Evolutionary conservation across 2,888 invertebrate species (phyloP).

Genomic region (Heliconius sara): DNA sequence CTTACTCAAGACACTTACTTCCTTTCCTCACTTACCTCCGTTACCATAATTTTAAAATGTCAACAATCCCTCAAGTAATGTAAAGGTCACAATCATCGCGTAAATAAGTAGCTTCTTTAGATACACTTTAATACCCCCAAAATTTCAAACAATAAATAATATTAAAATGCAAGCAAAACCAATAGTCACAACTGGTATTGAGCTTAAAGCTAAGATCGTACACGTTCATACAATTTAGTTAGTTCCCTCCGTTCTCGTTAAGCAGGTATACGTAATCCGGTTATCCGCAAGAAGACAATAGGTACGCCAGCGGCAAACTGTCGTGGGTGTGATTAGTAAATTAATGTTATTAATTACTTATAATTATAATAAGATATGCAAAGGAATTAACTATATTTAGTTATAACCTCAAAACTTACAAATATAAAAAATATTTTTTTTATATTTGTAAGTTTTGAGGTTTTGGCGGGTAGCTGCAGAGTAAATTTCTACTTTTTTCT

Average conservation of each 20-base stretch:
- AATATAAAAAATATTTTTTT: too few relatives aligned
- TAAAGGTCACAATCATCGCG: background rate
- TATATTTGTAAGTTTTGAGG: too few relatives aligned
- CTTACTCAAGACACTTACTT: too few relatives aligned
- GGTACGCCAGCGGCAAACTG: slow-evolving; percentile 34
- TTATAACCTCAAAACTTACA: too few relatives aligned
- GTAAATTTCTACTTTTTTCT: too few relatives aligned
- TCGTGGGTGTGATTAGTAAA: background rate
- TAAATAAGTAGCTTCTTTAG: too few relatives aligned
- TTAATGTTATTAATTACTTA: background rate
- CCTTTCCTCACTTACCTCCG: too few relatives aligned
- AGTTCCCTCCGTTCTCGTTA: slow-evolving; percentile 55
- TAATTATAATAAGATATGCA: background rate
- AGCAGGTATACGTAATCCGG: slow-evolving; percentile 60
- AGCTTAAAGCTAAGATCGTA: slow-evolving; percentile 2
- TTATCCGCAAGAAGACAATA: slow-evolving; percentile 52
- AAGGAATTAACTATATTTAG: background rate
- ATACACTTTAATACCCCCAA: background rate
- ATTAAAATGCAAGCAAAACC: background rate
- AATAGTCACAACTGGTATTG: background rate
- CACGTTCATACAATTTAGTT: slow-evolving; percentile 51
- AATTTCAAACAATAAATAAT: background rate
- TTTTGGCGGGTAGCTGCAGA: too few relatives aligned
- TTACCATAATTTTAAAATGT: too few relatives aligned
- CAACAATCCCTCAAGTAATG: background rate